A percentile compares a stretch with the other conserved stretches of the same genome.
These are phyloP conservation scores for Linurgus olivaceus DNA, from an alignment of 2,797 vertebrate species.

Conservation along the genomic window DNA sequence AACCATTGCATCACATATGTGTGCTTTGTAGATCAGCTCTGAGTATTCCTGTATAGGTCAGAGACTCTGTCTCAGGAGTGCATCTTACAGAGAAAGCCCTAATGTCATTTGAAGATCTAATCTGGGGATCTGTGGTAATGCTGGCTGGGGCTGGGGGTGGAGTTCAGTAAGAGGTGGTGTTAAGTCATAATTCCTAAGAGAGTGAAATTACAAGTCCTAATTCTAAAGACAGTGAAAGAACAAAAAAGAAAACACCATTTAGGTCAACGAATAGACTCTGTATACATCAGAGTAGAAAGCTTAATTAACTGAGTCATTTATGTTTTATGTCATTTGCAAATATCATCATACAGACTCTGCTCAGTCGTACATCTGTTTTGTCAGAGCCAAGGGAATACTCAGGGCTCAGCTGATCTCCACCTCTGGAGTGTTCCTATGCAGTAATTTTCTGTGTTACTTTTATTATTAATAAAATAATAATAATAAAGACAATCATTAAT, in stretches of 20 bases:
- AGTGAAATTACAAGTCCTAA: background rate
- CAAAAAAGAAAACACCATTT: background rate
- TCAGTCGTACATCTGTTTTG: background rate
- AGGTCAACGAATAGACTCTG: background rate
- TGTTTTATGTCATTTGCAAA: conserved; percentile 33
- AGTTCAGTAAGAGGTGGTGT: background rate
- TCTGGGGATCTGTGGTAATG: background rate
- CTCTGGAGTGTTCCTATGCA: background rate
- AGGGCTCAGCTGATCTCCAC: background rate
- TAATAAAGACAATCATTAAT: background rate
- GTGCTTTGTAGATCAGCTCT: background rate
- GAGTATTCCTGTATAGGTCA: background rate
- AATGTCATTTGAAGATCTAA: background rate
- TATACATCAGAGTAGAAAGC: background rate
- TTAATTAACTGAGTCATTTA: conserved; percentile 5
- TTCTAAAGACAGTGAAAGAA: background rate
- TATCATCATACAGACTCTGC: background rate
- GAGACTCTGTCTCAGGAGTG: background rate
- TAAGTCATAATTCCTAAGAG: background rate
- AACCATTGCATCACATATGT: background rate
- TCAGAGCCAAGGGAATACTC: background rate
- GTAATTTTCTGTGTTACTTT: background rate
- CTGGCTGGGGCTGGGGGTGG: background rate
- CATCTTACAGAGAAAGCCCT: background rate
- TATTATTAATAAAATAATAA: conserved; percentile 21